Evolutionary conservation across 2,113 vertebrate genomes (phyloP).

Genomic region (Nannospalax galili): DNA sequence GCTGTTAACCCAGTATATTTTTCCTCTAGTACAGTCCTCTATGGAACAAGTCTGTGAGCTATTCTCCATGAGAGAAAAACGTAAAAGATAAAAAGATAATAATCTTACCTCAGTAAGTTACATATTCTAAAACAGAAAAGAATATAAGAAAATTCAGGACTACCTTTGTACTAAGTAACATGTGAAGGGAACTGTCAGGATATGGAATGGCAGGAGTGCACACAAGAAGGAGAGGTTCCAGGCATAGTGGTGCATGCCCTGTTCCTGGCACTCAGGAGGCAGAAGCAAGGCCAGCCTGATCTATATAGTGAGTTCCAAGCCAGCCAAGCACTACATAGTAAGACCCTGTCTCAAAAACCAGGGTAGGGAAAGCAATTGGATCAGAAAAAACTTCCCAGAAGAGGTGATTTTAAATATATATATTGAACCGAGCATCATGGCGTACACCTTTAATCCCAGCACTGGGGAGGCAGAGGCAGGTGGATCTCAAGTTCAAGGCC

Average conservation of each 20-base stretch:
- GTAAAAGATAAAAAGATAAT: no score
- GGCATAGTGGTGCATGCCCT: background rate
- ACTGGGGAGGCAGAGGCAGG: no score
- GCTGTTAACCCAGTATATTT: background rate
- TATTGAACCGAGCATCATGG: no score
- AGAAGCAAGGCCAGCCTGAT: no score
- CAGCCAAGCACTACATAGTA: no score
- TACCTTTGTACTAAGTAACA: background rate
- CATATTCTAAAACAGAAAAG: background rate
- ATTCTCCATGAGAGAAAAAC: background rate
- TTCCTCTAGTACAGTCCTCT: background rate
- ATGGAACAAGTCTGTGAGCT: background rate
- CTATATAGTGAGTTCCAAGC: no score
- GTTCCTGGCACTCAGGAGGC: no score
- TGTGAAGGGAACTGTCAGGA: background rate
- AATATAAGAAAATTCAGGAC: conserved; percentile 19
- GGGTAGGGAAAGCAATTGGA: background rate
- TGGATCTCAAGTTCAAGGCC: no score
- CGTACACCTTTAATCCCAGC: no score
- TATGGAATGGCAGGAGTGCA: background rate
- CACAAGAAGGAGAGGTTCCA: background rate
- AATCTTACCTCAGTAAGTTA: background rate
- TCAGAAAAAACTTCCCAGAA: conserved; percentile 43
- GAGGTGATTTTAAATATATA: no score
- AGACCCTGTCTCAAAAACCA: no score